Evolutionary conservation across 2,888 invertebrate genomes (phyloP), one percentile per base, ranked within the genome.

Genomic region (Nemotelus nigrinus): DNA sequence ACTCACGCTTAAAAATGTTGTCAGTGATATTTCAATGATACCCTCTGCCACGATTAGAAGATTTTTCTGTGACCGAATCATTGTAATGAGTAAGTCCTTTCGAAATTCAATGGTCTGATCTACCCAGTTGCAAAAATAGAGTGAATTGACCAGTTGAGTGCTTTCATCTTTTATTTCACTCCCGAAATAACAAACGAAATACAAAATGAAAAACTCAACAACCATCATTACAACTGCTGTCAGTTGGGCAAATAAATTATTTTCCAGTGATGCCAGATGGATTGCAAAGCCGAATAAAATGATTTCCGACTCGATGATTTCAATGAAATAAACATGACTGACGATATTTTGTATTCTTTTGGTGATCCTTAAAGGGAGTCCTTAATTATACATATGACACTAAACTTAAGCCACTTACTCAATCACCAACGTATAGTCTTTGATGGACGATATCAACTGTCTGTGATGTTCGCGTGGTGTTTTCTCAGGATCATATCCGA

Each of bases 221-320:
- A 25, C 25, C 2, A 74, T 3, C 10, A 60, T 63, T 3, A 83
- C 74, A 0, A 80, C 3, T 2, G 79, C 43, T 48, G 83, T 74
- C 2, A 82, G 65, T 39, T 63, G 6, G 8, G 48, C 63, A 2
- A 63, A 5, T 41, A 71, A 44, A 50, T 63, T 60, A 41, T 80
- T 5, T 3, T 48, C 25, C 0, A 57, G 6, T 8, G 74, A 48
- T n/a, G 58, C 39, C 2, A 74, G 47, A 39, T 74, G 63, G 3
- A 74, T 60, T 45, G 47, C 53, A 39, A 63, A 48, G 0, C 50
- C 63, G 8, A 60, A 60, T 1, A 74, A 6, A 2, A 74, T 41
- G 3, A 47, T 41, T 63, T 74, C 63, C 7, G 63, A 10, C 2
- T 41, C 39, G 3, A 74, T 3, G 8, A 74, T 48, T 63, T 74